A percentile compares a stretch with the other conserved stretches of the same genome.
phyloP scores from a whole-genome alignment of 2,797 vertebrate species.

The Holocentrus rufus region DNA sequence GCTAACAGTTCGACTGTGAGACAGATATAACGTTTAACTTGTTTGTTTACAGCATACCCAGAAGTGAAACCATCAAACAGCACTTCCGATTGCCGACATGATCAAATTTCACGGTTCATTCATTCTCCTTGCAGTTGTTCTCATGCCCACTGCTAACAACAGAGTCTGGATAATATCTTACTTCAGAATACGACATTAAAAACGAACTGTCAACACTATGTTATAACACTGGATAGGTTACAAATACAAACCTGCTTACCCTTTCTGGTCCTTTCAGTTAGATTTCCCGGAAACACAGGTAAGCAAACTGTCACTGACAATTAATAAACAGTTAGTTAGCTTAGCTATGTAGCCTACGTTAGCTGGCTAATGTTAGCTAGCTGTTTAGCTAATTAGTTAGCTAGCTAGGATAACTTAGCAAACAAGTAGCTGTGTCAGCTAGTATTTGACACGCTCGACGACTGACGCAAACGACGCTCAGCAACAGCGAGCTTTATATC shows the following conservation, averaged over 20 bases:
- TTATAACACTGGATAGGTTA: not conserved
- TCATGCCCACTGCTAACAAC: not conserved
- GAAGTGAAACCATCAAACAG: not conserved
- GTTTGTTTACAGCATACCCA: not conserved
- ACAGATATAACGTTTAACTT: not conserved
- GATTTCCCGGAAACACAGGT: not conserved
- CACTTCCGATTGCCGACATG: not conserved
- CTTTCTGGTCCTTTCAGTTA: not conserved
- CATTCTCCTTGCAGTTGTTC: not conserved
- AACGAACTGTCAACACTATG: not conserved
- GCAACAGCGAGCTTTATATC: not conserved
- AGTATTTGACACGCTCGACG: not conserved
- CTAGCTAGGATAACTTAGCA: slow-evolving; percentile 11
- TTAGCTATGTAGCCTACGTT: slow-evolving; percentile 16
- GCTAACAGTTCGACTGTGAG: not conserved
- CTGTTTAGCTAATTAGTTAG: slow-evolving; percentile 42
- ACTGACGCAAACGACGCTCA: slow-evolving; percentile 5
- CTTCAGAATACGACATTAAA: not conserved
- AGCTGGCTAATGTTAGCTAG: slow-evolving; percentile 35
- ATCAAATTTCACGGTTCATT: not conserved
- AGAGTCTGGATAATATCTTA: not conserved
- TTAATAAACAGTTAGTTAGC: not conserved
- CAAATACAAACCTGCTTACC: slow-evolving; percentile 46
- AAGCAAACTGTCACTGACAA: slow-evolving; percentile 2
- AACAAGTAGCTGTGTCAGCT: not conserved